Base-by-base conservation (phyloP, 1,140 invertebrate species). In the Drosophila repletoides region DNA sequence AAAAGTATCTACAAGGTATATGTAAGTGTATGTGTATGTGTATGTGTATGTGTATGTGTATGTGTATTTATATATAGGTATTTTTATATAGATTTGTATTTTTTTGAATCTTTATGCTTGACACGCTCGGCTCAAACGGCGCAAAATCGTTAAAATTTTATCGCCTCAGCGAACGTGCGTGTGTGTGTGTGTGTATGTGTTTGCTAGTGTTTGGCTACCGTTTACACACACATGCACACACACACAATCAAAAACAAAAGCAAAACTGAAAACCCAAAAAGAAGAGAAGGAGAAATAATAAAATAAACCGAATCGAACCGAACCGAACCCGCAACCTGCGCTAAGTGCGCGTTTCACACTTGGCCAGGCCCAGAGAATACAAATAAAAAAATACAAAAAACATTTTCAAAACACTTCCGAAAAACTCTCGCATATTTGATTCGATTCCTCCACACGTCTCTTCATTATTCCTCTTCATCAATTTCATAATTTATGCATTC, bases 91-190 rank as follows among this genome's bases (percentile, higher is more conserved):
- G 48, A 9, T 40, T 66, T 68, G 67, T 79, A 17, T 31, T 38
- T 52, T 73, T 80, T 80, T 84, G 71, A 79, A 86, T 84, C 75
- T 84, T 86, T 84, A 84, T 84, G 79, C 79, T 46, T 60, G 79
- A 84, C 79, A 84, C 79, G 79, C 79, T 84, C 65, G 26, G 56
- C 63, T 66, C 67, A 83, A 80, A 43, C 76, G 72, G 68, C 77
- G 79, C 80, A 86, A 77, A 84, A 84, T 84, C 79, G 79, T 84
- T 84, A 84, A 84, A 84, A 79, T 84, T 86, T 84, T 84, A 84
- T 84, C 79, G 79, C 79, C 61, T 73, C 61, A 59, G 31, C 60
- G 73, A 65, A 46, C 66, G 73, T 74, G 72, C 77, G 77, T 83
- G 69, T 29, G 24, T 49, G 5, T 26, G 26, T 38, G 59, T 38